These are phyloP conservation scores for Drosophila navojoa DNA, from an alignment of 1,140 invertebrate genomes.

Conservation along the genomic window DNA sequence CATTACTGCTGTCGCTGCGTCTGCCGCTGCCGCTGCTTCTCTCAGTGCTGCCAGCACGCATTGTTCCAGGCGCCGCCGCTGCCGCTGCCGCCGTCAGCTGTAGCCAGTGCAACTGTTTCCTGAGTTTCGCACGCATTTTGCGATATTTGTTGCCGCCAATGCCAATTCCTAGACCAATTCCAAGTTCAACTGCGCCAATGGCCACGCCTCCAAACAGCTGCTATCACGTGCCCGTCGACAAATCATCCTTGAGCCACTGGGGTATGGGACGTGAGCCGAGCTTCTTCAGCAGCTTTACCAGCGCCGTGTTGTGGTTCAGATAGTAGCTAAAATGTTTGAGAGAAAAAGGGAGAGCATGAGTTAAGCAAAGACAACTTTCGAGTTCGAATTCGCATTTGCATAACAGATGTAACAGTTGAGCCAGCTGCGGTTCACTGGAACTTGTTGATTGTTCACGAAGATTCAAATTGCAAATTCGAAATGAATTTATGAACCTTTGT, in stretches of 20 bases:
- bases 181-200: conserved; percentile 19
- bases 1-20: no score
- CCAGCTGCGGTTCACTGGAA: neutral
- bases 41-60: neutral
- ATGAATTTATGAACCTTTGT: no score
- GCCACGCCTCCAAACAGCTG: conserved; percentile 52
- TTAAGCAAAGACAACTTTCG: conserved; percentile 8
- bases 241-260: conserved; percentile 96
- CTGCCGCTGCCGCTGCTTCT: conserved; percentile 13
- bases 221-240: conserved; percentile 85
- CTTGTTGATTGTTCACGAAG: no score
- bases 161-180: conserved; percentile 46
- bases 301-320: conserved; percentile 94
- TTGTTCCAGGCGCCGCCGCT: conserved; percentile 4
- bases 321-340: conserved; percentile 88
- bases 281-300: conserved; percentile 95
- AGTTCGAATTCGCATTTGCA: conserved; percentile 23
- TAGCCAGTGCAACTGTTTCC: conserved; percentile 79
- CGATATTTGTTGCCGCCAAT: conserved; percentile 66
- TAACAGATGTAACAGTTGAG: conserved; percentile 7
- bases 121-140: conserved; percentile 79
- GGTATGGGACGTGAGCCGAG: conserved; percentile 92
- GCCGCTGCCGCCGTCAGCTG: conserved; percentile 35
- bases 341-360: conserved; percentile 10
- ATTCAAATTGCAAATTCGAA: no score